These are phyloP conservation scores for Tetragnatha versicolor DNA, from an alignment of 1,140 invertebrate genomes.

Conservation along the genomic window DNA sequence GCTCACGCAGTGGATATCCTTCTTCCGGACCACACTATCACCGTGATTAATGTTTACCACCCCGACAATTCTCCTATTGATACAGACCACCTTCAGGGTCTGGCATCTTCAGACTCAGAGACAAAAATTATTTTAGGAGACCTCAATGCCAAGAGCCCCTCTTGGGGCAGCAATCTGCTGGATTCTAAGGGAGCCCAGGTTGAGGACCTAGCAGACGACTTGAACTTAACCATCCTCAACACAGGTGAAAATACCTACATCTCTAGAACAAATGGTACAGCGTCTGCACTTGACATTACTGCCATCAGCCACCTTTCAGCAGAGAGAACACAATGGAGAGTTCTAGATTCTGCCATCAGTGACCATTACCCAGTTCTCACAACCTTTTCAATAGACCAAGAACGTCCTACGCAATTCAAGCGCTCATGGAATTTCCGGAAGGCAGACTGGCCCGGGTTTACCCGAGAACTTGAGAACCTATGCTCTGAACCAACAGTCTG, in stretches of 20 bases:
- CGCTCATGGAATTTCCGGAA: constrained; percentile 4
- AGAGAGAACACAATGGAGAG: not conserved
- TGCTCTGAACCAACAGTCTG: not conserved
- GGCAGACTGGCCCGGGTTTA: not conserved
- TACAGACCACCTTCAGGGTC: not conserved
- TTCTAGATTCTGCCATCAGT: constrained; percentile 2
- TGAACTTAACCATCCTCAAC: not conserved
- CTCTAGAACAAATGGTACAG: not conserved
- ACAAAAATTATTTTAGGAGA: constrained; percentile 13
- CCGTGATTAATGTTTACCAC: not conserved
- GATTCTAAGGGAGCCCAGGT: not conserved
- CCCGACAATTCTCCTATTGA: not conserved
- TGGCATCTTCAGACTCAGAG: not conserved
- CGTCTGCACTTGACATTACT: not conserved
- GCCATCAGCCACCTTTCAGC: not conserved
- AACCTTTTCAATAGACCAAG: not conserved
- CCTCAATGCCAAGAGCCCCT: constrained; percentile 1
- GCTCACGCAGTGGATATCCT: constrained; percentile 3
- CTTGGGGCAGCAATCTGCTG: not conserved
- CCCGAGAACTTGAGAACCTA: not conserved
- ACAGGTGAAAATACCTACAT: not conserved
- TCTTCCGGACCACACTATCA: not conserved
- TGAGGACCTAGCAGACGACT: not conserved
- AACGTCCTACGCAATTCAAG: not conserved
- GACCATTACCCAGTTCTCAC: not conserved